phyloP scores from a whole-genome alignment of 2,113 vertebrate species.

The Nibea coibor region DNA sequence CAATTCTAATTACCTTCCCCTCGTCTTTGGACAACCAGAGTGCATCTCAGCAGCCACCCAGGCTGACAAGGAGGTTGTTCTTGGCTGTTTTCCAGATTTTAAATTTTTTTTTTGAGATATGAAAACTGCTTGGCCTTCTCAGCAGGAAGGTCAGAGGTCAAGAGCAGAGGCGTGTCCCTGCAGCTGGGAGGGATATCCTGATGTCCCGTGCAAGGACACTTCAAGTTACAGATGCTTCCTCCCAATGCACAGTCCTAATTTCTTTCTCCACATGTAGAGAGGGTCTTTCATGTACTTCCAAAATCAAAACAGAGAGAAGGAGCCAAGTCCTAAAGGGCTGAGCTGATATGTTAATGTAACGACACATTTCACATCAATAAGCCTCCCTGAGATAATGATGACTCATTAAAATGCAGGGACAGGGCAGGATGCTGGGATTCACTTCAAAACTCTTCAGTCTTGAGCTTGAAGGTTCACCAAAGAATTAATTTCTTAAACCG shows the following conservation, averaged over 20 bases:
- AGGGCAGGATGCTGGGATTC: conserved; percentile 28
- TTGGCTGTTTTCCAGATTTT: background rate
- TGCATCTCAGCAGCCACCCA: background rate
- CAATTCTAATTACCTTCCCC: conserved; percentile 32
- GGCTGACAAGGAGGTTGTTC: conserved; percentile 1
- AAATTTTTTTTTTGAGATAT: background rate
- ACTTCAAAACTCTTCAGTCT: conserved; percentile 26
- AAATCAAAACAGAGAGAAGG: conserved; percentile 34
- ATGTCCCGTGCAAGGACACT: conserved; percentile 8
- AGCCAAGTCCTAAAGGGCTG: conserved; percentile 65
- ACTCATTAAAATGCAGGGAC: conserved; percentile 56
- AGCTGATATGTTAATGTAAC: conserved; percentile 51
- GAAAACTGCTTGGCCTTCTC: background rate
- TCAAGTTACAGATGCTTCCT: conserved; percentile 3
- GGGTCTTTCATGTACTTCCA: conserved; percentile 56
- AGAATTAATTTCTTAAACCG: background rate
- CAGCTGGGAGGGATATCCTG: conserved; percentile 5
- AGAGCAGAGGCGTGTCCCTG: background rate
- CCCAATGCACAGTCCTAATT: conserved; percentile 2
- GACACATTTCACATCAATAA: conserved; percentile 61
- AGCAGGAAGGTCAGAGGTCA: conserved; percentile 18
- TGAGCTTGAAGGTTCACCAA: conserved; percentile 10
- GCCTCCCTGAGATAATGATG: conserved; percentile 61
- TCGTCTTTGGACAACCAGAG: background rate
- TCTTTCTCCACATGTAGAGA: conserved; percentile 12